Base-by-base conservation (phyloP, 2,888 invertebrate species). In the Caenorhabditis angaria region DNA sequence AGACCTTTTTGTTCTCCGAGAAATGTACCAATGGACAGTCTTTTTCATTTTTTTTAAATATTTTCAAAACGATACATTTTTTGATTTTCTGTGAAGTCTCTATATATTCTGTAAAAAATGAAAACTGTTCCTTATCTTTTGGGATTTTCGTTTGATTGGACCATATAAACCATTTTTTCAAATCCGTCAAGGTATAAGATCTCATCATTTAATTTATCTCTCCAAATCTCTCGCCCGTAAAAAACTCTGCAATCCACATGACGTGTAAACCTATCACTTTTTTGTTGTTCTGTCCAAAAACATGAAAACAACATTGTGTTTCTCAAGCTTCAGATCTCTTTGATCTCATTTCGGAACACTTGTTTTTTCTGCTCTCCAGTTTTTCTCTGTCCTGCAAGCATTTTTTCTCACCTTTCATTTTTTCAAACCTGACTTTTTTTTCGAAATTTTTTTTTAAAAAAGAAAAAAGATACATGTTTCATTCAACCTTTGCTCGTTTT, bases 331-430 rank as follows among this genome's bases (percentile, higher is more conserved):
- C 10, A 18, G 3, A 18, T 41, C 2, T 41, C 18, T 18, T 41
- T 41, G 41, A 12, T 41, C 41, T 41, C 41, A 18, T 41, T 18
- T 41, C 41, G 14, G 14, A 12, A 22, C 24, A 41, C 14, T 35
- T 35, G 22, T 57, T 41, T 56, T 20, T 32, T 56, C 20, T 10
- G 1, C 54, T 2, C 27, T 54, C 54, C 28, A 54, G 28, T 57
- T 22, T 32, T 35, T 41, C 22, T 41, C 22, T 57, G 22, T 41
- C 8, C 50, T 29, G 22, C 47, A 20, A 20, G 24, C n/a, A 22
- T 47, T 41, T 47, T 14, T 47, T 28, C 35, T 14, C 25, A n/a
- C 3, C 27, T 55, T 61, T 54, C 28, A 25, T 47, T 51, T 12
- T 1, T 41, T 41, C 41, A 41, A 41, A 5, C 5, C 32, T 10